A percentile compares a stretch with the other conserved stretches of the same genome.
Conservation (phyloP, 2,888 invertebrate genomes). For the Aricia artaxerxes region DNA sequence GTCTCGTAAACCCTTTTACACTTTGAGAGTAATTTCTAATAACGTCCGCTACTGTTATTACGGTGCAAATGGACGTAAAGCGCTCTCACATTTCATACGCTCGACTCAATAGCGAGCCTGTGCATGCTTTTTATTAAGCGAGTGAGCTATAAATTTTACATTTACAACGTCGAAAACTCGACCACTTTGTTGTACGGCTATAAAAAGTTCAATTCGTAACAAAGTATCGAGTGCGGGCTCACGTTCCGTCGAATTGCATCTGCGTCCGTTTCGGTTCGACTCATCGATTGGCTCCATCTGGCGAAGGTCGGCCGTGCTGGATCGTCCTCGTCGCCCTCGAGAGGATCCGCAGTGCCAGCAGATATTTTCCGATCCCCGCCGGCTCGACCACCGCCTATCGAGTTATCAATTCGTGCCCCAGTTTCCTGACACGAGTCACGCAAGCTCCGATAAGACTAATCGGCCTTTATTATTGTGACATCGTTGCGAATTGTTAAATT, state of each 20-base stretch:
- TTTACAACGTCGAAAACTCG: constrained; percentile 62
- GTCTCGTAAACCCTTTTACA: constrained; percentile 38
- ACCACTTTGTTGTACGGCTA: constrained; percentile 63
- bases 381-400: constrained; percentile 36
- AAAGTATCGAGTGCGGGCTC: constrained; percentile 56
- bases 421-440: constrained; percentile 43
- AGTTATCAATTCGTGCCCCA: constrained; percentile 37
- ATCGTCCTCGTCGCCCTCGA: constrained; percentile 52
- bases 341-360: constrained; percentile 48
- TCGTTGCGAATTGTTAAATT: constrained; percentile 51
- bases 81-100: constrained; percentile 44
- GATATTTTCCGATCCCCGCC: constrained; percentile 1
- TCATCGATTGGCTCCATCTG: constrained; percentile 51
- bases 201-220: constrained; percentile 68
- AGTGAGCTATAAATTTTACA: constrained; percentile 65
- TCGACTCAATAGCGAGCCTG: constrained; percentile 47
- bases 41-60: constrained; percentile 41
- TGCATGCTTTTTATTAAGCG: constrained; percentile 64
- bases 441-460: constrained; percentile 48
- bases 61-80: constrained; percentile 42
- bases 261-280: constrained; percentile 59
- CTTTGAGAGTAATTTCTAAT: constrained; percentile 43
- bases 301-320: constrained; percentile 45
- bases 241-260: constrained; percentile 59
- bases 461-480: constrained; percentile 57